A percentile compares a stretch with the other conserved stretches of the same genome.
These are phyloP conservation scores for Apeira syringaria DNA, from an alignment of 2,888 invertebrate genomes.

Conservation along the genomic window DNA sequence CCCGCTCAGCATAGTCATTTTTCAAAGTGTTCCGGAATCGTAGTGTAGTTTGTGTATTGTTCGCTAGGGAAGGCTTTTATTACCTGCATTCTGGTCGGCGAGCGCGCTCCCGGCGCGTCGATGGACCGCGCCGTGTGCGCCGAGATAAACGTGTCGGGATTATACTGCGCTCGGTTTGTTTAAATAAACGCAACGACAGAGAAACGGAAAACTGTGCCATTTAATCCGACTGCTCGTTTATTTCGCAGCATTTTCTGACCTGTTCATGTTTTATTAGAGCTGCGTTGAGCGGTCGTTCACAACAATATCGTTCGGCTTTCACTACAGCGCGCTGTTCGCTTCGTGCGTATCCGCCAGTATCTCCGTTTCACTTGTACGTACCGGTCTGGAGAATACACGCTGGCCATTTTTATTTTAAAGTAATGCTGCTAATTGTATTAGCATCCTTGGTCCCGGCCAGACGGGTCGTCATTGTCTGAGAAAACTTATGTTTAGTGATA, in stretches of 20 bases:
- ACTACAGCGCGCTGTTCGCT: background rate
- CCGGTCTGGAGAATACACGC: no score
- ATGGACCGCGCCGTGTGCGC: conserved; percentile 24
- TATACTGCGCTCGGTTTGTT: conserved; percentile 24
- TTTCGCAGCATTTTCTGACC: conserved; percentile 22
- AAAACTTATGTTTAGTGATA: no score
- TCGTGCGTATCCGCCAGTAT: background rate
- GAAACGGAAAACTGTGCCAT: conserved; percentile 16
- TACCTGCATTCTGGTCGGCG: conserved; percentile 12
- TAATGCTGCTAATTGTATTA: no score
- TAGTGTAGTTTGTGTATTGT: conserved; percentile 22
- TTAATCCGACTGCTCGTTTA: conserved; percentile 27
- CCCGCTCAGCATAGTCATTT: conserved; percentile 26
- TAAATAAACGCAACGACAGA: conserved; percentile 23
- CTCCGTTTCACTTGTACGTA: no score
- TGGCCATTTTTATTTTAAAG: no score
- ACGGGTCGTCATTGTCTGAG: no score
- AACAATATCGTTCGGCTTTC: conserved; percentile 2
- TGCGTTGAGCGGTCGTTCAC: conserved; percentile 16
- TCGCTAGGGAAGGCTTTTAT: conserved; percentile 16
- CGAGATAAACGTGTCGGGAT: conserved; percentile 29
- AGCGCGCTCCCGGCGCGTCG: conserved; percentile 14
- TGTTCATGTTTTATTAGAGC: conserved; percentile 25
- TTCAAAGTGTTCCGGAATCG: conserved; percentile 19
- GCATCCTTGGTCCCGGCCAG: no score